Base-by-base conservation (phyloP, 2,888 invertebrate species). In the Dexiosoma caninum region DNA sequence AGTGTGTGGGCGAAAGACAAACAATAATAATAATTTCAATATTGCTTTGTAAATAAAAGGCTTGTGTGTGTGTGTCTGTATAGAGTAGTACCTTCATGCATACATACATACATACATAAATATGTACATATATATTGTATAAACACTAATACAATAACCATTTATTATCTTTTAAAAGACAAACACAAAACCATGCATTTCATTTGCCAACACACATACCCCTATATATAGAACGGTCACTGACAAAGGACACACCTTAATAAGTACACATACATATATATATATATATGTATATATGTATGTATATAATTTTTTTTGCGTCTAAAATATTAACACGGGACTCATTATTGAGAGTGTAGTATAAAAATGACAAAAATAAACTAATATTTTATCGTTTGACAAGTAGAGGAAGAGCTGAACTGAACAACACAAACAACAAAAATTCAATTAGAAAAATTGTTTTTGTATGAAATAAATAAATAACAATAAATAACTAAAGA, bases 391-490 rank as follows among this genome's bases (percentile, higher is more conserved):
- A 77, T 69, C 62, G 55, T 78, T 69, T 51, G 62, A 64, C 59
- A 66, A 53, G 21, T 27, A 40, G 49, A 30, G 30, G 19, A n/a
- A 30, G 66, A 30, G 19, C 6, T 12, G 8, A 30, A 14, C 6
- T 12, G 8, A 35, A 57, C 37, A 46, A 12, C 23, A 30, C 14
- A 23, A 59, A 49, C n/a, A 53, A 70, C 35, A 70, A 60, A 60
- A 57, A 81, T 64, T 77, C 72, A 81, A 81, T 81, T 81, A 81
- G 64, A 78, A 59, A n/a, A 81, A 78, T 77, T 81, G 55, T 72
- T 81, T 69, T 77, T 42, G 40, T 37, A 57, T 67, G 16, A 57
- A 64, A 62, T 40, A 77, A 70, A 77, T 42, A 40, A 51, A 70
- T 12, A 19, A 66, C 1, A 23, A 21, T 2, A 37, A 35, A 14